These are phyloP conservation scores for Mallotus villosus DNA, from an alignment of 2,797 vertebrate genomes.

Conservation along the genomic window DNA sequence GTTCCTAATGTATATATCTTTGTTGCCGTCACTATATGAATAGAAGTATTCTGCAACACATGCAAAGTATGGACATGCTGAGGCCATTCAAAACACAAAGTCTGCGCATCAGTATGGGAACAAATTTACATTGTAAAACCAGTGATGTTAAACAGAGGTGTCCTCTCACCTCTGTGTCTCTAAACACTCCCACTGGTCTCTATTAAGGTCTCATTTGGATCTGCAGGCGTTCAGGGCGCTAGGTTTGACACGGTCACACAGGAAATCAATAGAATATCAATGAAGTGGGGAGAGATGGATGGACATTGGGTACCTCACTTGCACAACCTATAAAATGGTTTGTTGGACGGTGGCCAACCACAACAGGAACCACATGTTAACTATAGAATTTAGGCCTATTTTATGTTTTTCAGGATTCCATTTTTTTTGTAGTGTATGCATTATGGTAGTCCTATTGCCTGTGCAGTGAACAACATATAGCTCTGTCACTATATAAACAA, in stretches of 20 bases:
- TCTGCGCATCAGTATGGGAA: no score
- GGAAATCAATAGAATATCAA: slow-evolving; percentile 44
- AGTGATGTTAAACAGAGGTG: no score
- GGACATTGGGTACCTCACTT: not conserved
- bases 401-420: not conserved
- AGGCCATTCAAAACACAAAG: no score
- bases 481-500: slow-evolving; percentile 8
- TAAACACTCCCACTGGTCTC: not conserved
- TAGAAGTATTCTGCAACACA: no score
- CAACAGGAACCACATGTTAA: not conserved
- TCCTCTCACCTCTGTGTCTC: not conserved
- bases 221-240: not conserved
- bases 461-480: not conserved
- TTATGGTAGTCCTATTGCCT: not conserved
- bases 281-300: slow-evolving; percentile 3
- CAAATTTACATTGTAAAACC: no score
- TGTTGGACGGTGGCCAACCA: slow-evolving; percentile 8
- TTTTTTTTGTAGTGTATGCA: not conserved
- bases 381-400: not conserved
- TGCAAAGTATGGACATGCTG: no score
- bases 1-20: no score
- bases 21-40: no score
- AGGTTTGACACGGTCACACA: slow-evolving; percentile 1
- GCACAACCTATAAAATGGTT: slow-evolving; percentile 24
- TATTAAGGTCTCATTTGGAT: not conserved